Percentiles rank a stretch among this genome's conserved stretches.
Evolutionary conservation across 1,140 invertebrate genomes (phyloP).

Genomic region (Magallana gigas): DNA sequence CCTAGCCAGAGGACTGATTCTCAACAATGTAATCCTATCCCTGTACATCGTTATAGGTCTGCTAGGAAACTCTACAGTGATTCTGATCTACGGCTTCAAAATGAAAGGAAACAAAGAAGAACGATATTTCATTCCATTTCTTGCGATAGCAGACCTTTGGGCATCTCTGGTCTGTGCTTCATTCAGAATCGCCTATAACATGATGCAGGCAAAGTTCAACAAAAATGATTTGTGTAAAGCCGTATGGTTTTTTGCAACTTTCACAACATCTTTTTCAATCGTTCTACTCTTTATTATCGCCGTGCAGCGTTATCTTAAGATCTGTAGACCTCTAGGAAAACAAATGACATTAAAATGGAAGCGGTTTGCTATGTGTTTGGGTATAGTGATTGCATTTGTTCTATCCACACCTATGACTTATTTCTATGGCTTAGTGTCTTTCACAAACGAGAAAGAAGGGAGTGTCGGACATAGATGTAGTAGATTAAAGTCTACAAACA

Average conservation of each 20-base stretch:
- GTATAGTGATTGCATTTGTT: not conserved
- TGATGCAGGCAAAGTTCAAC: slow-evolving; percentile 40
- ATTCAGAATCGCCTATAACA: slow-evolving; percentile 34
- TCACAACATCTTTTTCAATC: slow-evolving; percentile 40
- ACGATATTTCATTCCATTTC: slow-evolving; percentile 43
- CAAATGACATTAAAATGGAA: slow-evolving; percentile 44
- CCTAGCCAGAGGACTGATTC: slow-evolving; percentile 29
- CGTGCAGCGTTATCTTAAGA: slow-evolving; percentile 35
- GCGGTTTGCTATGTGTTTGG: not conserved
- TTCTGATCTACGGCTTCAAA: slow-evolving; percentile 37
- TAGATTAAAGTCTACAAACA: not conserved
- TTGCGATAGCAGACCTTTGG: slow-evolving; percentile 20
- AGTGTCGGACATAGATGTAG: slow-evolving; percentile 13
- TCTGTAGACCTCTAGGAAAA: slow-evolving; percentile 38
- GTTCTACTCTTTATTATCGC: slow-evolving; percentile 32
- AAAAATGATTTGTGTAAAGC: slow-evolving; percentile 40
- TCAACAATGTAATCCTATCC: slow-evolving; percentile 50
- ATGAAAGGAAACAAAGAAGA: slow-evolving; percentile 35
- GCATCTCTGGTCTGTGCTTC: slow-evolving; percentile 29
- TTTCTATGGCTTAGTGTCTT: slow-evolving; percentile 33
- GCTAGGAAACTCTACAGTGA: slow-evolving; percentile 43
- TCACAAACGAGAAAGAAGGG: not conserved
- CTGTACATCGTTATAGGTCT: slow-evolving; percentile 49
- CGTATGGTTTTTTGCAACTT: slow-evolving; percentile 45
- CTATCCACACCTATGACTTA: not conserved